Evolutionary conservation across 2,888 invertebrate genomes (phyloP), one percentile per base, ranked within the genome.

Genomic region (Erpobdella octoculata): DNA sequence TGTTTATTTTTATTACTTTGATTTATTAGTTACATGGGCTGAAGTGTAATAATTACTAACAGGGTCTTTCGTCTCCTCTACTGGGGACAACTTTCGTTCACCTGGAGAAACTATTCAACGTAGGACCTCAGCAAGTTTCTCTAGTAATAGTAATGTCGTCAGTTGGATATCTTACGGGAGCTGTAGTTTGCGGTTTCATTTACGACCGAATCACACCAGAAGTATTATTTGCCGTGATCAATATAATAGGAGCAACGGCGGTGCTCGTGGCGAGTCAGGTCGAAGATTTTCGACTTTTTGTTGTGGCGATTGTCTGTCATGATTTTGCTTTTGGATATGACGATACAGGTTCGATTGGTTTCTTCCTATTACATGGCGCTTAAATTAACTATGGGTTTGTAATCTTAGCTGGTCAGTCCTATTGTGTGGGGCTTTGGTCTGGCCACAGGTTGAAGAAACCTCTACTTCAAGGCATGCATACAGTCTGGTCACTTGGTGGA

Each of bases 401-500:
- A 33, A 28, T 71, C 68, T 25, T 61, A 73, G 74, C 69, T n/a
- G 72, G 71, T 28, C 74, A 74, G 70, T 58, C 70, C 4, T 74
- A 74, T 66, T 70, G 71, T 48, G n/a, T 74, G 25, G 25, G 61
- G 12, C 58, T 74, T 12, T 73, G 73, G 74, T 18, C n/a, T 5
- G 62, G 68, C 18, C 71, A 69, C 25, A 38, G 66, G n/a, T 31
- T 70, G 8, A 41, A 70, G 58, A 69, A 70, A 9, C 62, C 74
- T 3, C 5, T 70, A 5, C 37, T 74, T 41, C 74, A 74, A 36
- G 73, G 65, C 15, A 35, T 38, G 18, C 74, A 74, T 37, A 67
- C 66, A 15, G 9, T 73, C n/a, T 74, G 73, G 73, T 73, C 74
- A 8, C 38, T 73, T 4, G 74, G 70, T n/a, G 70, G 74, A 12